These are phyloP conservation scores for Trisateles emortualis DNA, from an alignment of 2,888 invertebrate species.

Conservation along the genomic window DNA sequence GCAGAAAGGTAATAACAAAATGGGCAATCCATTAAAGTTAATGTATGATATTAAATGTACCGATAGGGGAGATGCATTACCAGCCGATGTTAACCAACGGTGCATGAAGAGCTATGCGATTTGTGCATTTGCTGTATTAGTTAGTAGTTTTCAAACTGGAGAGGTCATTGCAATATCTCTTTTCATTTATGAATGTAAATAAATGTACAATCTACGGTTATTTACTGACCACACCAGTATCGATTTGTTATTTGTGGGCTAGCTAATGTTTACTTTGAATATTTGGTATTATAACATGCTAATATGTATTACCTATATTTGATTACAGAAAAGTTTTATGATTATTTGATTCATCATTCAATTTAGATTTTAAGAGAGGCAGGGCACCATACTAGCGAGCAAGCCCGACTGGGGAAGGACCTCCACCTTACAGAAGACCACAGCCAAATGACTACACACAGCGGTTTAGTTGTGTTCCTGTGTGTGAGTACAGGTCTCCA, in stretches of 20 bases:
- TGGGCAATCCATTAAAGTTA: slow-evolving; percentile 82
- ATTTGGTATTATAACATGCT: no score
- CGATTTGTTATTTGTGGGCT: background rate
- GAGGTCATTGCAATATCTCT: slow-evolving; percentile 27
- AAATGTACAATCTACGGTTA: background rate
- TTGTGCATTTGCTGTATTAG: slow-evolving; percentile 69
- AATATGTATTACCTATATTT: background rate
- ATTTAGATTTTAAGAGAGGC: no score
- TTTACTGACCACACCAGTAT: background rate
- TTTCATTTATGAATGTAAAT: slow-evolving; percentile 7
- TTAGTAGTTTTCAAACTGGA: slow-evolving; percentile 31
- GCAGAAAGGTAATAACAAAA: slow-evolving; percentile 66
- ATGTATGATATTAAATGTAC: slow-evolving; percentile 72
- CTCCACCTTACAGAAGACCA: no score
- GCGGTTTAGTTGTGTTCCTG: no score
- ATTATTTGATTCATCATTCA: no score
- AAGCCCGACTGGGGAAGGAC: no score
- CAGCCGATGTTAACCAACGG: slow-evolving; percentile 60
- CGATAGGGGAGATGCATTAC: slow-evolving; percentile 66
- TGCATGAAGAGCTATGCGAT: slow-evolving; percentile 70
- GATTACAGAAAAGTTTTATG: no score
- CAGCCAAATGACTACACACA: no score
- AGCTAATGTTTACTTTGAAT: no score
- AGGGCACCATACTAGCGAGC: no score
- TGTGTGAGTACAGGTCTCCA: no score